Base-by-base conservation (phyloP, 2,113 vertebrate genomes). In the Chaetodon trifascialis region DNA sequence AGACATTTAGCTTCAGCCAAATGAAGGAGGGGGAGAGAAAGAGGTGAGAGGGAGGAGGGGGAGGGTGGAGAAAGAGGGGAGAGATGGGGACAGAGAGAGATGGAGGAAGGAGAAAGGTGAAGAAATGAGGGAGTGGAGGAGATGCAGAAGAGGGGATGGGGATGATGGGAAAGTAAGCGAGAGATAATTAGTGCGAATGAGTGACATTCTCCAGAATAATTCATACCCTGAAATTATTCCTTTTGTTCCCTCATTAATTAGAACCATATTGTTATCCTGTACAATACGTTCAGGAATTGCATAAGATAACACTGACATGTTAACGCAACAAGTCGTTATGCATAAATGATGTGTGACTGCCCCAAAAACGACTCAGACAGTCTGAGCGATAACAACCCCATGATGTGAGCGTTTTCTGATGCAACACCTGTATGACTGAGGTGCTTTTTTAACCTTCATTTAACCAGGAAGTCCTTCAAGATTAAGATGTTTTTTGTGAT, bases 1-100 rank as follows among this genome's bases (percentile, higher is more conserved):
- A 92, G 91, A 92, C 90, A 93, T 93, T 94, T 93, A 93, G 89
- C 88, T 67, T 66, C 88, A 40, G 91, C 92, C 90, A 92, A 92
- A 91, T 74, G 83, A 86, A 49, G 63, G 77, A 66, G 82, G 47
- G 66, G 83, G 46, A 51, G 73, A 65, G 47, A 73, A 16, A 30
- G 76, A 59, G 76, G 25, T 0, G 23, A 25, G 11, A 40, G 23
- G 21, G 36, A 30, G 34, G 59, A 16, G 76, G 51, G 16, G 51
- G 38, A 14, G 44, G 30, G 23, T 44, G 4, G 40, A 47, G 56
- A 51, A 17, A 60, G 40, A 49, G 52, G 52, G 64, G 46, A 21
- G 47, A 59, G 78, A 59, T 11, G 56, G 9, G 30, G 64, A 62
- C 38, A 55, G 46, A 30, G 46, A 21, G 47, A 59, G 78, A 59